Evolutionary conservation across 37 sponge, comb jelly and placozoan genomes (phyloP), one percentile per base, ranked within the genome.

Genomic region (Agelas oroides): DNA sequence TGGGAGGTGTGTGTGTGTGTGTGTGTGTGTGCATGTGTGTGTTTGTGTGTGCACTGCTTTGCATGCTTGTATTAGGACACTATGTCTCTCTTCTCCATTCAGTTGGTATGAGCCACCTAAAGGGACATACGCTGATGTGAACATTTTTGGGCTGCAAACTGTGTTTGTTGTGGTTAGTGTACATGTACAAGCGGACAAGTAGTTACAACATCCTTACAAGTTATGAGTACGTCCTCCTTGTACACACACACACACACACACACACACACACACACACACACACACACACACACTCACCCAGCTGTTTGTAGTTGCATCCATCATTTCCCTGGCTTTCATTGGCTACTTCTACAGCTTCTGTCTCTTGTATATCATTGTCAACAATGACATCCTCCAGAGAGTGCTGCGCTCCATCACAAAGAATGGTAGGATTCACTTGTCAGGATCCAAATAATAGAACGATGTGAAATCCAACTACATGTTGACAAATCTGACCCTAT

Each of bases 341-440:
- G 97, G 97, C 38, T 96, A 93, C 81, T 90, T 96, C 84, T 96
- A 91, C 88, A 81, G 84, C 40, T 52, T 93, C 61, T 93, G 90
- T 85, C 83, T 93, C 21, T 68, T 96, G 19, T 76, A 80, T 80
- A 93, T 93, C 81, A 78, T 93, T 41, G 80, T 90, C 41, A 87
- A 93, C 78, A 96, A 93, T 84, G 94, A 96, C 71, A 87, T 93
- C n/a, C 82, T 96, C 20, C 80, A 76, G 63, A 79, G 96, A 59
- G 94, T 93, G 72, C 71, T 96, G 63, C 62, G 62, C 54, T 86
- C 93, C 25, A 80, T 96, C 54, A 93, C 94, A 16, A 92, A 89
- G 70, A 89, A 92, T 78, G 90, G 94, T 94, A 58, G 53, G 36
- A 46, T 46, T 46, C 46, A 46, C 46, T 46, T 46, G 8, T 3